Base-by-base conservation (phyloP, 1,140 invertebrate genomes). In the Cephus cinctus region DNA sequence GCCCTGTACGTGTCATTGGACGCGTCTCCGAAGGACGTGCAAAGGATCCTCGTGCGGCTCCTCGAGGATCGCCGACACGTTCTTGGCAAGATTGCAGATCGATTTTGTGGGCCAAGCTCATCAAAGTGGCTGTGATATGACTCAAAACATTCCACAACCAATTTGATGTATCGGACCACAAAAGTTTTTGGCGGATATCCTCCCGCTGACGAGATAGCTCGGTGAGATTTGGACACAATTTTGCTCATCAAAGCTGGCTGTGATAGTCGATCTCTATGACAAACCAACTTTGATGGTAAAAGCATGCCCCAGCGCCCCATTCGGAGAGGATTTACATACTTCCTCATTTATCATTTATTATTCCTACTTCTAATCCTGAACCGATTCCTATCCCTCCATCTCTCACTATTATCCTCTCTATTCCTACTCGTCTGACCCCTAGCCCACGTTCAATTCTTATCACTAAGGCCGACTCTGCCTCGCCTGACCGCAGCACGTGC, bases 221-320 rank as follows among this genome's bases (percentile, higher is more conserved):
- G 67, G 11, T 60, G 72, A 61, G 22, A 48, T 52, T n/a, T 43
- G 62, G 61, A 73, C 76, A 77, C 71, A 77, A 79, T 81, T 77
- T 76, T 86, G 84, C 83, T 86, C 84, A 87, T 87, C 84, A 87
- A 88, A 86, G 85, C 86, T 88, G 86, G 86, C 86, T 87, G 86
- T 87, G 86, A 87, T 86, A 87, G 84, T 77, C 67, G 49, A 71
- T 71, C 73, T 78, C 84, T 88, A 87, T 83, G 78, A 88, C 86
- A 84, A 80, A 80, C 86, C 86, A 84, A 81, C 82, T 85, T 86
- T 86, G 82, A 87, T 80, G 83, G 75, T 76, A 80, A 79, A 75
- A 78, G 70, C 69, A 65, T 71, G 73, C 67, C 71, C 67, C 14
- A n/a, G n/a, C n/a, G 20, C 31, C 14, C 6, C 12, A 11, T 30